phyloP scores from a whole-genome alignment of 2,888 invertebrate species.

The Drosophila leonis region DNA sequence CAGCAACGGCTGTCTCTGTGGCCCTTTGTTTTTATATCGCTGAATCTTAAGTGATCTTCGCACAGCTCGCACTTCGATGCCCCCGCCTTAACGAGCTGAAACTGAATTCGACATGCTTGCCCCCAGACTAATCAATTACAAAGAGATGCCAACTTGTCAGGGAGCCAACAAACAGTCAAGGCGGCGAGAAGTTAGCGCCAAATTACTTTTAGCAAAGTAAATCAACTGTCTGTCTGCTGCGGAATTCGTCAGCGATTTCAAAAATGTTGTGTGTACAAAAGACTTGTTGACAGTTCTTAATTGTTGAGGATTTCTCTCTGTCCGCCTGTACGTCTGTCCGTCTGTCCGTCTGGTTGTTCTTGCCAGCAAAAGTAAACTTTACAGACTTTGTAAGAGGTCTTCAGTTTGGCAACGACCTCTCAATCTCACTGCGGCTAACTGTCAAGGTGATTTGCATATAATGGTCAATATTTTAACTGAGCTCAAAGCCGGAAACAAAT shows the following conservation, averaged over 20 bases:
- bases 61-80: constrained; percentile 17
- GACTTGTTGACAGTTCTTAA: constrained; percentile 81
- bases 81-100: constrained; percentile 31
- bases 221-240: constrained; percentile 71
- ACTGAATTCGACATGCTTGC: constrained; percentile 71
- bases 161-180: constrained; percentile 51
- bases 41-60: constrained; percentile 49
- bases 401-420: neutral
- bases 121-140: constrained; percentile 77
- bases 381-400: neutral
- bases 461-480: constrained; percentile 78
- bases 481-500: constrained; percentile 73
- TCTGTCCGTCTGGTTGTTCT: neutral
- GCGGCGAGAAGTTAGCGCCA: constrained; percentile 66
- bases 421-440: neutral
- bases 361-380: constrained; percentile 1
- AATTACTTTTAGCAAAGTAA: constrained; percentile 79
- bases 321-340: neutral
- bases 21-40: constrained; percentile 30
- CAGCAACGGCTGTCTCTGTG: neutral
- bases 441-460: constrained; percentile 66
- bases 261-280: constrained; percentile 76
- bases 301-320: constrained; percentile 66
- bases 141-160: constrained; percentile 79
- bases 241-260: constrained; percentile 67